phyloP scores from a whole-genome alignment of 2,113 vertebrate genomes.

The Tragelaphus scriptus region DNA sequence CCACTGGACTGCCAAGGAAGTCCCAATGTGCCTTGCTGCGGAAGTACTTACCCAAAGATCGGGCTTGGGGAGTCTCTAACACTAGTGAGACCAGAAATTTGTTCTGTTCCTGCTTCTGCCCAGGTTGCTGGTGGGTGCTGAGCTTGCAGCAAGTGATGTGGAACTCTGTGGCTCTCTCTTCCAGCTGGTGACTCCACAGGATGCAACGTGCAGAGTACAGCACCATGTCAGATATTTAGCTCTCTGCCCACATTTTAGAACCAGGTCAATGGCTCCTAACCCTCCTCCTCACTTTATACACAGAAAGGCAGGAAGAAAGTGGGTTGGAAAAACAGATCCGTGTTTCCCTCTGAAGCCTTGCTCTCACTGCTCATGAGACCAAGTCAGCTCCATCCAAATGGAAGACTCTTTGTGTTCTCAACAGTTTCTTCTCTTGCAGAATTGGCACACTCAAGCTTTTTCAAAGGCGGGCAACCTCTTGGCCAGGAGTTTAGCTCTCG shows the following conservation, averaged over 20 bases:
- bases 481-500: neutral
- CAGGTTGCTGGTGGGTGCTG: neutral
- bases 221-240: neutral
- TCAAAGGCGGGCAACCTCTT: neutral
- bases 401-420: neutral
- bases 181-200: neutral
- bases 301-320: neutral
- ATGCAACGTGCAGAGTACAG: neutral
- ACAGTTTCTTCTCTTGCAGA: neutral
- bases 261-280: neutral
- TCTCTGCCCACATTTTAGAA: neutral
- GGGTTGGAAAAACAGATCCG: neutral
- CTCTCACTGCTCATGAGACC: neutral
- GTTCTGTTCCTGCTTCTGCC: neutral
- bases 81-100: neutral
- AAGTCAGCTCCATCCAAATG: neutral
- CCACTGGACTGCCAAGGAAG: neutral
- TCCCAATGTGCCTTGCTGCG: neutral
- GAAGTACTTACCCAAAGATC: neutral
- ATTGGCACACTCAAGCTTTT: neutral
- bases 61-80: neutral
- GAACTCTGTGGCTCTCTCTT: neutral
- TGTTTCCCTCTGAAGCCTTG: neutral
- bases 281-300: neutral
- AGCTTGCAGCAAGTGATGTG: neutral